These are phyloP conservation scores for Leistus spinibarbis DNA, from an alignment of 2,888 invertebrate genomes.

Conservation along the genomic window DNA sequence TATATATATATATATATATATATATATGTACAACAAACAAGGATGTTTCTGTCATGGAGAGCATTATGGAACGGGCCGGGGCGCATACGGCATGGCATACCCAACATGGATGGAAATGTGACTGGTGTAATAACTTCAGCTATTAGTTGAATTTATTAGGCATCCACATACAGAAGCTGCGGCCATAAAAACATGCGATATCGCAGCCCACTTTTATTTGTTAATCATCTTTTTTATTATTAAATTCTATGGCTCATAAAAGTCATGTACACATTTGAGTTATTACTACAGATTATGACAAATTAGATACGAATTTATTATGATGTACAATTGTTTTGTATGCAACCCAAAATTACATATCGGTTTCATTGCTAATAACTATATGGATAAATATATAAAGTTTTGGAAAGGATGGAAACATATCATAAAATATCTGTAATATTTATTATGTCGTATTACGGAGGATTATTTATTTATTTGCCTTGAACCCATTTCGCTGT, in stretches of 20 bases:
- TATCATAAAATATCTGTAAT: too few species aligned
- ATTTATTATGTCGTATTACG: too few species aligned
- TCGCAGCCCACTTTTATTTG: not conserved
- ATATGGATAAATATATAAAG: too few species aligned
- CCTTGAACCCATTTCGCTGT: too few species aligned
- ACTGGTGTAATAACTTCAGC: slow-evolving; percentile 29
- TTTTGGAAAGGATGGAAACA: too few species aligned
- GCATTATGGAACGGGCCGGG: not conserved
- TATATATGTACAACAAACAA: not conserved
- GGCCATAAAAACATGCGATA: not conserved
- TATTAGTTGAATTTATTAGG: slow-evolving; percentile 30
- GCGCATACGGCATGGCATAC: not conserved
- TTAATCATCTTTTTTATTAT: not conserved
- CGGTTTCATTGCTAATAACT: too few species aligned
- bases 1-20: not conserved
- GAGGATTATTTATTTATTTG: too few species aligned
- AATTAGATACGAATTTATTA: not conserved
- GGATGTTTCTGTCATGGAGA: not conserved
- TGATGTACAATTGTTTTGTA: not conserved
- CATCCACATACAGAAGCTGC: not conserved
- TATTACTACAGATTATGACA: not conserved
- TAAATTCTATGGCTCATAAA: not conserved
- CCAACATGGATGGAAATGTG: not conserved
- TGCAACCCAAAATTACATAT: too few species aligned
- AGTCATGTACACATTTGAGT: not conserved